A percentile compares a stretch with the other conserved stretches of the same genome.
Conservation (phyloP, 2,888 invertebrate species). For the Camponotus fellah region DNA sequence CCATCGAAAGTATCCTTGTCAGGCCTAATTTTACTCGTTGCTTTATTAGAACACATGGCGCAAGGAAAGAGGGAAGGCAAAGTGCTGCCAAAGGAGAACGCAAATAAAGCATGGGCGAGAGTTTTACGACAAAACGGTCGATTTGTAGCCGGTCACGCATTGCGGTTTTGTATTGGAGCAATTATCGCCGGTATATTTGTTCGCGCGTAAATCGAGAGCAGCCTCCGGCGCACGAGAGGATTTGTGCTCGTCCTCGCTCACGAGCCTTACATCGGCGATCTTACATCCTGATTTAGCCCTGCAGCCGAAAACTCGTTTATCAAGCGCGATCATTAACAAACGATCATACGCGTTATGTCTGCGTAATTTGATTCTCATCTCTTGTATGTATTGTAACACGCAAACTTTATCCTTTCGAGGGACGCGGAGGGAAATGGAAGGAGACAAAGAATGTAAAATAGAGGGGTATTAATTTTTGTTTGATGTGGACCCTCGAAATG, state of each 20-base stretch:
- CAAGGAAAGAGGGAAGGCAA: not conserved
- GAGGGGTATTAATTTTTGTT: conserved; percentile 18
- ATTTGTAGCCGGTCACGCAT: conserved; percentile 21
- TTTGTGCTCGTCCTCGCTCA: conserved; percentile 42
- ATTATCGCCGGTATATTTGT: conserved; percentile 60
- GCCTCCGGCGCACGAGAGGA: conserved; percentile 48
- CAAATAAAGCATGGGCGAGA: conserved; percentile 34
- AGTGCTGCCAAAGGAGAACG: conserved; percentile 5
- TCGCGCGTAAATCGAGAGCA: conserved; percentile 25
- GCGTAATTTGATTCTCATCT: conserved; percentile 65
- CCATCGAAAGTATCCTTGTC: not conserved
- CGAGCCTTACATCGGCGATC: conserved; percentile 35
- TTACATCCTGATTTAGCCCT: conserved; percentile 62
- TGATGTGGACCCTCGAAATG: not conserved
- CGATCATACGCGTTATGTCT: conserved; percentile 58
- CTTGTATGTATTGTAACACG: conserved; percentile 57
- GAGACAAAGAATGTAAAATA: not conserved
- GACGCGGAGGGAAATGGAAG: conserved; percentile 40
- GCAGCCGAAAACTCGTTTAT: conserved; percentile 58
- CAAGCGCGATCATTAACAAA: conserved; percentile 66
- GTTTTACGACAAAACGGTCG: conserved; percentile 33
- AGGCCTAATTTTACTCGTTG: conserved; percentile 27
- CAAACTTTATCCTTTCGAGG: conserved; percentile 11
- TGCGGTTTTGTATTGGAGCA: conserved; percentile 38
- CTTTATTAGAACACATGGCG: not conserved